These are phyloP conservation scores for Chlorospingus semifuscus DNA, from an alignment of 2,797 vertebrate genomes.

Conservation along the genomic window DNA sequence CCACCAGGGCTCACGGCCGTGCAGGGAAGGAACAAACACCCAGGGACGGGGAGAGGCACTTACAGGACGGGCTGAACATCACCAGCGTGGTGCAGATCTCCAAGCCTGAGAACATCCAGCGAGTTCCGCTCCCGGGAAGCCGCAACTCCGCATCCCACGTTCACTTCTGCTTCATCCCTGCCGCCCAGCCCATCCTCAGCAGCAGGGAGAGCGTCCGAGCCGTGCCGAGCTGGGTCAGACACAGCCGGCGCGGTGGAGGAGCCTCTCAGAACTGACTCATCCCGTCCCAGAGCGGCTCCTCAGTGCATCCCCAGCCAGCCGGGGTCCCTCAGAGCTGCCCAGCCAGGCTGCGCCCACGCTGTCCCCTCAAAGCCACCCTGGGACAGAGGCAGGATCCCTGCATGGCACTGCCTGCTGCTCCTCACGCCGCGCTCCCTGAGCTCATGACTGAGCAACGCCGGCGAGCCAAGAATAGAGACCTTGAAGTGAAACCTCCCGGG, in stretches of 20 bases:
- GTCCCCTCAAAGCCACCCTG: neutral
- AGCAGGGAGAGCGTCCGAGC: neutral
- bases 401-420: neutral
- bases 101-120: neutral
- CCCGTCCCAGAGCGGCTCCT: neutral
- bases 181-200: neutral
- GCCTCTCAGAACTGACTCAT: neutral
- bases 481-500: slow-evolving; percentile 63
- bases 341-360: neutral
- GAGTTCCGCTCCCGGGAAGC: neutral
- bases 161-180: neutral
- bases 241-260: accelerated
- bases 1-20: accelerated
- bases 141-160: neutral
- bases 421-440: neutral
- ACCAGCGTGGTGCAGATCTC: neutral
- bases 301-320: accelerated
- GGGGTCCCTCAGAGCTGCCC: neutral
- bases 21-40: neutral
- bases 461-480: slow-evolving; percentile 67
- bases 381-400: neutral
- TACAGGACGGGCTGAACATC: slow-evolving; percentile 41
- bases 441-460: slow-evolving; percentile 35
- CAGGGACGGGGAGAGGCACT: neutral
- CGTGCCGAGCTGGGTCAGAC: neutral